A percentile compares a stretch with the other conserved stretches of the same genome.
These are phyloP conservation scores for Platycheirus albimanus DNA, from an alignment of 2,888 invertebrate genomes.

Conservation along the genomic window DNA sequence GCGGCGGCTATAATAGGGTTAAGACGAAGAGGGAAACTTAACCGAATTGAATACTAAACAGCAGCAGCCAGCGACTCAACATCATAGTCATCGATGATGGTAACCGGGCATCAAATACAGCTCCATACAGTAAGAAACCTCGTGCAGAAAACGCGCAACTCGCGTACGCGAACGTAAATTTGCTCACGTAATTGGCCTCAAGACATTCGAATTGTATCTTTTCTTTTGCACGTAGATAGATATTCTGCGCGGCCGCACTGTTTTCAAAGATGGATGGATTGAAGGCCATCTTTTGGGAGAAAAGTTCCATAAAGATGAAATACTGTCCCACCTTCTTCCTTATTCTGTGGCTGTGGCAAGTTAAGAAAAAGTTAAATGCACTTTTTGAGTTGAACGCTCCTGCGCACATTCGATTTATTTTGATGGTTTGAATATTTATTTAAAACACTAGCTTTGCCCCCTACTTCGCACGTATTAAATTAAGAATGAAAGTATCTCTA, in stretches of 20 bases:
- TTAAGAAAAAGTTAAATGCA: not conserved
- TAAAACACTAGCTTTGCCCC: too few species aligned
- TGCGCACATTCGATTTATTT: not conserved
- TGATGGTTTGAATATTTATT: too few species aligned
- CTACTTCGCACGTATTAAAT: too few species aligned
- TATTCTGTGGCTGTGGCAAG: not conserved
- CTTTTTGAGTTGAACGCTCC: not conserved
- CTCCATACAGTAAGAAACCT: constrained; percentile 23
- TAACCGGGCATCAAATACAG: constrained; percentile 8
- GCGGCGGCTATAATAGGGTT: constrained; percentile 7
- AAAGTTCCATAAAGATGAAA: constrained; percentile 36
- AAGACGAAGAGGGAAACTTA: constrained; percentile 16
- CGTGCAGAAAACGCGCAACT: constrained; percentile 36
- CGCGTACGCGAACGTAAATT: constrained; percentile 73
- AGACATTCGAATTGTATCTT: constrained; percentile 74
- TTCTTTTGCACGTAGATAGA: constrained; percentile 58
- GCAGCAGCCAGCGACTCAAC: constrained; percentile 41
- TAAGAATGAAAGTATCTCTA: too few species aligned
- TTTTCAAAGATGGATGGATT: constrained; percentile 50
- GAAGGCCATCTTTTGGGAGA: constrained; percentile 60
- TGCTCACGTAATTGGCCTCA: constrained; percentile 75
- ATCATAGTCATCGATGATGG: constrained; percentile 23
- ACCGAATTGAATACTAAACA: constrained; percentile 27
- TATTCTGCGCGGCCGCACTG: constrained; percentile 47
- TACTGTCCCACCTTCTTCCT: constrained; percentile 35